These are phyloP conservation scores for Saimiri boliviensis DNA, from an alignment of 2,113 vertebrate genomes.

Conservation along the genomic window DNA sequence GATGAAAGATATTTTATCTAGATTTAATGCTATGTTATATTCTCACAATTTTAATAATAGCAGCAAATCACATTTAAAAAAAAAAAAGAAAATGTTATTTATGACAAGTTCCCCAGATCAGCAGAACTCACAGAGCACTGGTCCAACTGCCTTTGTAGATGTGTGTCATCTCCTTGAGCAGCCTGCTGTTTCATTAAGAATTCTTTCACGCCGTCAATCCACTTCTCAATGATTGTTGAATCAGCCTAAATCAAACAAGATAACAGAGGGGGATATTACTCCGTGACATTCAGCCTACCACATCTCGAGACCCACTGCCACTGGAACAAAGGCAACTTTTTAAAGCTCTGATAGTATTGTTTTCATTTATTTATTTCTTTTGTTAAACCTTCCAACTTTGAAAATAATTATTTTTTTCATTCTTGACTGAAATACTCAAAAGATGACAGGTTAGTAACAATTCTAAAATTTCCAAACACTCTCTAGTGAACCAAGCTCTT, in stretches of 20 bases:
- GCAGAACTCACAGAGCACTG: slow-evolving; percentile 90
- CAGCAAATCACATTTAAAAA: slow-evolving; percentile 18
- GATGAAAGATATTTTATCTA: slow-evolving; percentile 10
- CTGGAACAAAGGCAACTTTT: background rate
- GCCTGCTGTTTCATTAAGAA: slow-evolving; percentile 87
- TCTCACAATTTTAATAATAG: slow-evolving; percentile 39
- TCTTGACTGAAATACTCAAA: background rate
- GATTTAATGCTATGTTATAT: background rate
- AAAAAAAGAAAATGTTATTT: background rate
- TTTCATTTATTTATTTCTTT: slow-evolving; percentile 38
- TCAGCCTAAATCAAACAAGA: slow-evolving; percentile 84
- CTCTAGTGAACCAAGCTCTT: background rate
- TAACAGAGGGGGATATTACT: slow-evolving; percentile 51
- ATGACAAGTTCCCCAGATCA: background rate
- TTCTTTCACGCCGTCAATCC: slow-evolving; percentile 90
- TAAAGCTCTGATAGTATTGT: background rate
- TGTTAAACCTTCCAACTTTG: background rate
- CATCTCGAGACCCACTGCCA: slow-evolving; percentile 31
- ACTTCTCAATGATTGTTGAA: slow-evolving; percentile 88
- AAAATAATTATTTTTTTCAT: slow-evolving; percentile 40
- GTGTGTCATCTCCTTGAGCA: slow-evolving; percentile 81
- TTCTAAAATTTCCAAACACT: slow-evolving; percentile 4
- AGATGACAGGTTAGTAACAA: background rate
- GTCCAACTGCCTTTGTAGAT: slow-evolving; percentile 90
- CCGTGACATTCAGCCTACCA: background rate